Percentiles rank a stretch among this genome's conserved stretches.
phyloP scores from a whole-genome alignment of 2,888 invertebrate species.

The Drosophila prolongata region DNA sequence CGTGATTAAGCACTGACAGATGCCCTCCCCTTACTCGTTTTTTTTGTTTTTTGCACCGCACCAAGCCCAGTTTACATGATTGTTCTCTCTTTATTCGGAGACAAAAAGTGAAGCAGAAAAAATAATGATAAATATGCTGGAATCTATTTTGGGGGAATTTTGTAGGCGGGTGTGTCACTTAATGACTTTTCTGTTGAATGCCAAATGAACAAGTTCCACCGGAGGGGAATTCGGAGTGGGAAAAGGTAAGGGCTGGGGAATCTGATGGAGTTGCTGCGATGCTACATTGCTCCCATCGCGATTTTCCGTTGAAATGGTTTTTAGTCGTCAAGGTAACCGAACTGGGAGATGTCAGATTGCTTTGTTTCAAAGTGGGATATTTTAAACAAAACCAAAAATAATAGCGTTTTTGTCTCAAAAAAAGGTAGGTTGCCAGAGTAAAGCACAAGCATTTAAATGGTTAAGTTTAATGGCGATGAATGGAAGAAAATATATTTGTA shows the following conservation, averaged over 20 bases:
- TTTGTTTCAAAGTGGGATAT: slow-evolving; percentile 4
- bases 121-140: slow-evolving; percentile 64
- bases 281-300: slow-evolving; percentile 17
- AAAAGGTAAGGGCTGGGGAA: not conserved
- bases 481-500: too few relatives aligned
- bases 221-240: not conserved
- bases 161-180: slow-evolving; percentile 67
- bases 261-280: slow-evolving; percentile 33
- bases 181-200: slow-evolving; percentile 65
- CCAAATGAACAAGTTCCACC: slow-evolving; percentile 31
- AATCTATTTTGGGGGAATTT: slow-evolving; percentile 58
- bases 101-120: slow-evolving; percentile 37
- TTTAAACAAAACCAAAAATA: not conserved
- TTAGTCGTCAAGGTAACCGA: slow-evolving; percentile 29
- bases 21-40: slow-evolving; percentile 16
- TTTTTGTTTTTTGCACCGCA: slow-evolving; percentile 38
- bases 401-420: not conserved
- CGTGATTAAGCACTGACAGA: slow-evolving; percentile 63
- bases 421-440: too few relatives aligned
- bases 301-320: slow-evolving; percentile 14
- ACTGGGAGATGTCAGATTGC: slow-evolving; percentile 20
- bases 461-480: too few relatives aligned
- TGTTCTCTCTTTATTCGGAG: slow-evolving; percentile 32
- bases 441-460: too few relatives aligned
- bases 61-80: slow-evolving; percentile 64